Conservation (phyloP, 2,113 vertebrate genomes). For the Sylvia atricapilla region DNA sequence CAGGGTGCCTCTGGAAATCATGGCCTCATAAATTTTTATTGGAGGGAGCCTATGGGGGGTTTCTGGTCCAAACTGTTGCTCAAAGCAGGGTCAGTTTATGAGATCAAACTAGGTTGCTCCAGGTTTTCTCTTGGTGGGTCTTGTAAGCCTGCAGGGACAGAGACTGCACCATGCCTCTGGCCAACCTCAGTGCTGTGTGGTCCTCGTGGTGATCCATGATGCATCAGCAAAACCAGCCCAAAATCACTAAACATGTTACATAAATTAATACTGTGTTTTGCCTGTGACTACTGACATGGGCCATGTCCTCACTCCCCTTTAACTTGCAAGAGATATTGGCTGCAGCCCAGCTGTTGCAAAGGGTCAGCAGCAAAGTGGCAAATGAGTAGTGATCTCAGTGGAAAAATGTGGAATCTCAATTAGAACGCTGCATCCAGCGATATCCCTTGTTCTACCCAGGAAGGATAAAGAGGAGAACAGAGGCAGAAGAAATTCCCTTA, state of each 20-base stretch:
- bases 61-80: neutral
- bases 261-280: neutral
- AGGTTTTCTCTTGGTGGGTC: neutral
- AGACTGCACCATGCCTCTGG: neutral
- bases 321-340: neutral
- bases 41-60: neutral
- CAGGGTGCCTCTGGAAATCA: neutral
- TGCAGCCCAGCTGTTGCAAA: neutral
- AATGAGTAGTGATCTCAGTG: neutral
- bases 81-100: neutral
- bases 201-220: neutral
- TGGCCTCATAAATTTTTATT: neutral
- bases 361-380: neutral
- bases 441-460: neutral
- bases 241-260: neutral
- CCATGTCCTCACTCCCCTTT: neutral
- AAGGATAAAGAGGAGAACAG: neutral
- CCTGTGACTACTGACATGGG: neutral
- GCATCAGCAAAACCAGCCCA: neutral
- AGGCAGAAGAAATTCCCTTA: neutral
- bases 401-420: neutral
- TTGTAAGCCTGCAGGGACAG: neutral
- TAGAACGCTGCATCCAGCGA: neutral
- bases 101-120: neutral
- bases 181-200: neutral